Evolutionary conservation across 2,113 vertebrate species (phyloP).

Genomic region (Pangasianodon gigas): DNA sequence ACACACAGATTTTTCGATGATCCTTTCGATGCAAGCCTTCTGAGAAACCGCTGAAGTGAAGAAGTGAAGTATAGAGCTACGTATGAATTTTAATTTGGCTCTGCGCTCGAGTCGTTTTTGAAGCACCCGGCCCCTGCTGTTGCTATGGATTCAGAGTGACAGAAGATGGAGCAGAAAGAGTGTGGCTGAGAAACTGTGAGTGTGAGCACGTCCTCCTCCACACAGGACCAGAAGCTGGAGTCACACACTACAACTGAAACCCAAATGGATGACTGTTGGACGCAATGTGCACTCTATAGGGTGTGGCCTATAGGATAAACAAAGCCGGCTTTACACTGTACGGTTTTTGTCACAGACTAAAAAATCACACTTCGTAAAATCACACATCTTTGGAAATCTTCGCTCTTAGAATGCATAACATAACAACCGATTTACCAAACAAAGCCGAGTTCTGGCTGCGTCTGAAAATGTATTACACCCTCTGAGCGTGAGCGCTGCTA

Average conservation of each 20-base stretch:
- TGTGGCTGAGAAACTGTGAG: constrained; percentile 30
- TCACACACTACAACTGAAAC: neutral
- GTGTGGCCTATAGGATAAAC: neutral
- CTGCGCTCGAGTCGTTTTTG: neutral
- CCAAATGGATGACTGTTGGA: neutral
- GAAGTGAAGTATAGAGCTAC: neutral
- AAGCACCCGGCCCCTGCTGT: constrained; percentile 31
- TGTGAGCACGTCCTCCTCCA: constrained; percentile 29
- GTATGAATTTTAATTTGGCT: constrained; percentile 13
- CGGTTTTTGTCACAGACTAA: neutral
- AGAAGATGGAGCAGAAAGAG: constrained; percentile 40
- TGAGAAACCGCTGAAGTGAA: neutral
- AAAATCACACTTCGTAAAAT: neutral
- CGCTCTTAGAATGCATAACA: neutral
- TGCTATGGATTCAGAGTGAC: constrained; percentile 51
- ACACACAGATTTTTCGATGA: neutral
- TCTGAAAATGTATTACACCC: neutral
- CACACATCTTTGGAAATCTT: neutral
- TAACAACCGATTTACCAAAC: neutral
- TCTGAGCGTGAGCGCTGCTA: neutral
- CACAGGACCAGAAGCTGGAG: constrained; percentile 25
- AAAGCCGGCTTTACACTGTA: neutral
- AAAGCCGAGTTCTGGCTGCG: neutral
- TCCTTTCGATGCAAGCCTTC: neutral
- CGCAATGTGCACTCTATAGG: neutral